phyloP scores from a whole-genome alignment of 1,140 invertebrate species.

The Bombus picipes region DNA sequence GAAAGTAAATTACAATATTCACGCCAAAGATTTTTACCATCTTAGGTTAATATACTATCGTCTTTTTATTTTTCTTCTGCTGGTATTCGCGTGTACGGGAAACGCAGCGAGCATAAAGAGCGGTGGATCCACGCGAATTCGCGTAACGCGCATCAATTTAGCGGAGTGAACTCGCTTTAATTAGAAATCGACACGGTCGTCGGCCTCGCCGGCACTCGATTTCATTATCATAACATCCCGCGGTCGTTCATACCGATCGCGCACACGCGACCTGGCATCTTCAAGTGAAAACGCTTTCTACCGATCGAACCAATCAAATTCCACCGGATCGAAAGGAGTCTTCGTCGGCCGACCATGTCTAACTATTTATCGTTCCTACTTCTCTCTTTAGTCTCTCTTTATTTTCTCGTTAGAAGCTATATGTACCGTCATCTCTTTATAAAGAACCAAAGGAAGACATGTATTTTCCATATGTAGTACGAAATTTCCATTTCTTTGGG shows the following conservation, averaged over 20 bases:
- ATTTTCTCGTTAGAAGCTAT: too few species aligned
- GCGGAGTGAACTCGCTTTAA: not conserved
- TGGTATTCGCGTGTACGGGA: not conserved
- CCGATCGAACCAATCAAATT: constrained; percentile 67
- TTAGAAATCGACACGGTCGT: constrained; percentile 43
- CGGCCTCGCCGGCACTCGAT: constrained; percentile 25
- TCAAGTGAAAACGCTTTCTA: constrained; percentile 78
- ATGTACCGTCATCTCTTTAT: not conserved
- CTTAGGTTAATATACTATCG: not conserved
- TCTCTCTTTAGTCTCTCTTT: not conserved
- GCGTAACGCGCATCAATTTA: constrained; percentile 10
- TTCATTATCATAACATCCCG: constrained; percentile 57
- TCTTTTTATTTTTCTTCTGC: not conserved
- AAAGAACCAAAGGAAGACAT: not conserved
- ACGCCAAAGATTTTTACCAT: too few species aligned
- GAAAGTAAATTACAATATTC: not conserved
- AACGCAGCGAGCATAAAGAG: not conserved
- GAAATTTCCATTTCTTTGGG: constrained; percentile 13
- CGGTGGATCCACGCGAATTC: too few species aligned
- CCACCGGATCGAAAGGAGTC: constrained; percentile 24
- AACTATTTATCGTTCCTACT: not conserved
- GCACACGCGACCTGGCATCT: constrained; percentile 12
- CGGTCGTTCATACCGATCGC: constrained; percentile 24
- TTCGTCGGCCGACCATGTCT: not conserved
- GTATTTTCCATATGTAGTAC: not conserved